Conservation (phyloP, 2,797 vertebrate genomes). For the Capromys pilorides region DNA sequence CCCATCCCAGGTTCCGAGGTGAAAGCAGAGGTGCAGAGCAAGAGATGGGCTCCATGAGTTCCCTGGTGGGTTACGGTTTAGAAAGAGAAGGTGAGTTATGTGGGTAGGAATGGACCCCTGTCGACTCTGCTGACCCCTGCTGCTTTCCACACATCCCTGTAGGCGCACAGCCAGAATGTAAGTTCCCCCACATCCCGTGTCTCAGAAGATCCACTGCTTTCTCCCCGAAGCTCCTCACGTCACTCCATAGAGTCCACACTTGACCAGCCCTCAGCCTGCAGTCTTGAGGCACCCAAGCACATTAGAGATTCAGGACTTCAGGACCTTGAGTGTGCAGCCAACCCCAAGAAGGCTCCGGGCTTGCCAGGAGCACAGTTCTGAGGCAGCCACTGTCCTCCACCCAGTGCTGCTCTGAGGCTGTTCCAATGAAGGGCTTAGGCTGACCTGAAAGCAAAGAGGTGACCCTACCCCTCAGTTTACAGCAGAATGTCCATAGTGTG, state of each 20-base stretch:
- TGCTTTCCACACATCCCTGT: neutral
- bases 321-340: neutral
- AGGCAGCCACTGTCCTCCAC: neutral
- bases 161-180: no score
- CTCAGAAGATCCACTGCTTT: neutral
- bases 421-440: neutral
- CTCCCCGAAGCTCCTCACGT: neutral
- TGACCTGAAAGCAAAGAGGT: neutral
- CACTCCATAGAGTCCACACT: neutral
- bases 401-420: neutral
- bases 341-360: neutral
- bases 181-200: neutral
- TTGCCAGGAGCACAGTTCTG: neutral
- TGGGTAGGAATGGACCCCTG: neutral
- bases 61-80: fast-evolving
- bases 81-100: neutral
- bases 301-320: no score
- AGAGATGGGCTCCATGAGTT: neutral
- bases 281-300: neutral
- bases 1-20: fast-evolving
- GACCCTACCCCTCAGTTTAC: neutral
- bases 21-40: neutral
- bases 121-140: neutral
- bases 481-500: neutral
- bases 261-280: no score